phyloP scores from a whole-genome alignment of 2,113 vertebrate genomes.

The Cynopterus brachyotis region DNA sequence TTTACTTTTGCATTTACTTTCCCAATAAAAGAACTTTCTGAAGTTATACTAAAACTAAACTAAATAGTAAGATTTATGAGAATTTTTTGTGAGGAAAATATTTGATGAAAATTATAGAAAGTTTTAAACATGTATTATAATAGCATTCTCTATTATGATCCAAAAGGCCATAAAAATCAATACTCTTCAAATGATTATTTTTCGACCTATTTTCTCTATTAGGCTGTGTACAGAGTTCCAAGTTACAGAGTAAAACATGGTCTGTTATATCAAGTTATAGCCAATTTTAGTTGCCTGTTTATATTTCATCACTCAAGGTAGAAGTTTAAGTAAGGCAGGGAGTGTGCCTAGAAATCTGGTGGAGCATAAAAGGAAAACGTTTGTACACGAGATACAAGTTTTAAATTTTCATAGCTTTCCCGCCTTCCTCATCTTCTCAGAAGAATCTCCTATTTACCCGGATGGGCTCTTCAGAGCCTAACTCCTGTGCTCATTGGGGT shows the following conservation, averaged over 20 bases:
- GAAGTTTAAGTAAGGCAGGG: not conserved
- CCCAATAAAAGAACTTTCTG: not conserved
- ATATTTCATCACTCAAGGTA: not conserved
- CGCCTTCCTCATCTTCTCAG: not conserved
- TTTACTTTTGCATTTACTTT: not conserved
- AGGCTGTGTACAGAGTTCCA: not conserved
- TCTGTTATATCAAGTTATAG: not conserved
- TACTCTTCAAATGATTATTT: not conserved
- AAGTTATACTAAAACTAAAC: constrained; percentile 15
- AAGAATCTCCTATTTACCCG: not conserved
- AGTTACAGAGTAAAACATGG: not conserved
- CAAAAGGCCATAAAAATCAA: not conserved
- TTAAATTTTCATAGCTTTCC: not conserved
- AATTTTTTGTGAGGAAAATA: constrained; percentile 36
- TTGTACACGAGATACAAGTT: not conserved
- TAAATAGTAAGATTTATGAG: not conserved
- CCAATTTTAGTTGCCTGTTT: not conserved
- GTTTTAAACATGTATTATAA: not conserved
- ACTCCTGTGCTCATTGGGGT: not conserved
- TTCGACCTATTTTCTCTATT: not conserved
- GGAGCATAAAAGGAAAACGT: not conserved
- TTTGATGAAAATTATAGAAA: not conserved
- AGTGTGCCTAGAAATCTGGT: not conserved
- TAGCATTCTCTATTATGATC: not conserved
- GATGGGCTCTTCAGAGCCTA: not conserved